phyloP scores from a whole-genome alignment of 2,113 vertebrate species.

The Andinoacara biseriatus region DNA sequence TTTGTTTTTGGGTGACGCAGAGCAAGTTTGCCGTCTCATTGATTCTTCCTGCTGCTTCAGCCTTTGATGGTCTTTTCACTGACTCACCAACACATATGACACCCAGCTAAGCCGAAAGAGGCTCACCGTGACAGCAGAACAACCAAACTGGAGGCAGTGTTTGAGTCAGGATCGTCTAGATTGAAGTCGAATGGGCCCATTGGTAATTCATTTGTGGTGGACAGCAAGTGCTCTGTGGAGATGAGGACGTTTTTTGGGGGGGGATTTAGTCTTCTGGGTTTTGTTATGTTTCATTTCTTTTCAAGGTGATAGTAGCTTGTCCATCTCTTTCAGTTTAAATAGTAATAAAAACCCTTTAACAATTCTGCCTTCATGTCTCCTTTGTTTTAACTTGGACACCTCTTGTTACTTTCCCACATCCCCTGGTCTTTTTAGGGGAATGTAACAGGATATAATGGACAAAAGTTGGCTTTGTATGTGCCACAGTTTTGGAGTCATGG shows the following conservation, averaged over 20 bases:
- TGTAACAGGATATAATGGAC: neutral
- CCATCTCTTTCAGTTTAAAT: too few relatives aligned
- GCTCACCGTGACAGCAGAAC: neutral
- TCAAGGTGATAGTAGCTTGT: too few relatives aligned
- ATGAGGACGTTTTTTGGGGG: too few relatives aligned
- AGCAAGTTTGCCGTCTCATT: constrained; percentile 6
- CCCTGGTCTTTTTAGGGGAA: too few relatives aligned
- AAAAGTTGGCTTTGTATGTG: neutral
- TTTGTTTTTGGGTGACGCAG: constrained; percentile 31
- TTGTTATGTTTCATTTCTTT: too few relatives aligned
- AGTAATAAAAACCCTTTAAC: too few relatives aligned
- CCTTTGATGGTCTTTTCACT: constrained; percentile 7
- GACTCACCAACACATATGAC: constrained; percentile 22
- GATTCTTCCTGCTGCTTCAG: constrained; percentile 10
- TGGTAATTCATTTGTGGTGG: neutral
- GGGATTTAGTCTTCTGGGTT: too few relatives aligned
- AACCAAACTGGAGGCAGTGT: neutral
- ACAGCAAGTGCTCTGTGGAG: neutral
- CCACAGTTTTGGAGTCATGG: neutral
- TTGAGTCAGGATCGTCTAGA: neutral
- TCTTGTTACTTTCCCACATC: too few relatives aligned
- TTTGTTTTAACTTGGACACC: too few relatives aligned
- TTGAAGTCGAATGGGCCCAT: neutral
- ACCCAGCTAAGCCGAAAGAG: constrained; percentile 5
- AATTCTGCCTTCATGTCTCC: too few relatives aligned